Base-by-base conservation (phyloP, 2,797 vertebrate species). In the Xenopus petersii region DNA sequence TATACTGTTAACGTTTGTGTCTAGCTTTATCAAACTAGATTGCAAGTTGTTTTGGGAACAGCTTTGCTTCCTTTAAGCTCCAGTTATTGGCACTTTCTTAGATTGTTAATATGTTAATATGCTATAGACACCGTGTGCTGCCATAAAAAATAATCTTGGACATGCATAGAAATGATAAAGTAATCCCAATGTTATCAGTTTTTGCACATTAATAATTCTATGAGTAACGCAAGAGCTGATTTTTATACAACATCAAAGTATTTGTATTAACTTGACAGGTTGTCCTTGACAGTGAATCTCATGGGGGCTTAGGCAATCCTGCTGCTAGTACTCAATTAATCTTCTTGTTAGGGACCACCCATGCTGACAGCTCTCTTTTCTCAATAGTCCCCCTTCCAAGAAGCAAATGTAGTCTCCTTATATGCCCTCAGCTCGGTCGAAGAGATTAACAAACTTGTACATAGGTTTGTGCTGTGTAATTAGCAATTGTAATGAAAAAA, bases 261-360 rank as follows among this genome's bases (percentile, higher is more conserved):
- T 82, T 79, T 74, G 60, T 54, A 79, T 70, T 61, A 13, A 47
- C 67, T 83, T 75, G 64, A n/a, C 71, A 78, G 48, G 70, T 78
- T 78, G 75, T 69, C 61, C 71, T 78, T 73, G 70, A 73, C 70
- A 73, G 66, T 64, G 63, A 26, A 58, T 73, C 71, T 73, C 55
- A 73, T 54, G 73, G 36, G 60, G 70, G 51, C 60, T 36, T 62
- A 62, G 58, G 21, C 61, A 0, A 0, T 56, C 78, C 71, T 73
- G 70, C 67, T 67, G 2, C 0, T 24, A 64, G 74, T 49, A 70
- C 68, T 80, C 68, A 74, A 65, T 73, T 82, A 75, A 82, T 69
- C 5, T 73, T 42, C 42, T 64, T 75, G 75, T 56, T 67, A 70
- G 17, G 75, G 84, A 80, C 82, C 84, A 88, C 82, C 80, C 82